These are phyloP conservation scores for Catharus ustulatus DNA, from an alignment of 2,797 vertebrate species.

Conservation along the genomic window DNA sequence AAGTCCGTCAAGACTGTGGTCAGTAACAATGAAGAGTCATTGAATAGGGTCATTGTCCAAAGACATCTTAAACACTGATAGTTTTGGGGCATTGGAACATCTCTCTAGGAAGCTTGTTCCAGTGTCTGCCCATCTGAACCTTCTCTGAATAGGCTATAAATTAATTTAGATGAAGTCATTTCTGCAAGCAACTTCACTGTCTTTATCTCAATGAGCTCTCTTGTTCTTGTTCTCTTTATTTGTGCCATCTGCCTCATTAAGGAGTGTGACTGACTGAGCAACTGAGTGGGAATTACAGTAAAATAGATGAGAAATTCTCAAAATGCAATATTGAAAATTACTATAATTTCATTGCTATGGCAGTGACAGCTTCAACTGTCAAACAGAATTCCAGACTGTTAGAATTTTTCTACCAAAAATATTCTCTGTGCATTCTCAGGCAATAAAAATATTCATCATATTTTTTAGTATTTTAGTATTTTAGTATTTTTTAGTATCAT, in stretches of 20 bases:
- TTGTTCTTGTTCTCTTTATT: not conserved
- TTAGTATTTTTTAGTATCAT: not conserved
- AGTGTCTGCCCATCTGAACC: not conserved
- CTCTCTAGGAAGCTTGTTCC: not conserved
- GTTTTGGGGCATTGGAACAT: not conserved
- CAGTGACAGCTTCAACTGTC: not conserved
- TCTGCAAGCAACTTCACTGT: not conserved
- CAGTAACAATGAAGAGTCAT: not conserved
- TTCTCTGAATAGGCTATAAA: not conserved
- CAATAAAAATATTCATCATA: not conserved
- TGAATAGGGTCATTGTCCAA: not conserved
- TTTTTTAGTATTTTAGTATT: not conserved
- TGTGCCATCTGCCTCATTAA: not conserved
- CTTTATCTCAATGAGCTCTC: not conserved
- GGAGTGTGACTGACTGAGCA: not conserved
- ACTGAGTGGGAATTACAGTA: not conserved
- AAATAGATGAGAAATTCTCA: not conserved
- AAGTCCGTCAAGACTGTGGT: not conserved
- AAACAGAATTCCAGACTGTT: not conserved
- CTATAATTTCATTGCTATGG: not conserved
- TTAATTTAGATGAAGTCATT: not conserved
- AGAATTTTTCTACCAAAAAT: not conserved
- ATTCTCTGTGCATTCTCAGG: not conserved
- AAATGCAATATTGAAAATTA: not conserved
- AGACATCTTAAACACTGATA: not conserved